Conservation (phyloP, 2,888 invertebrate genomes). For the Physocephala rufipes region DNA sequence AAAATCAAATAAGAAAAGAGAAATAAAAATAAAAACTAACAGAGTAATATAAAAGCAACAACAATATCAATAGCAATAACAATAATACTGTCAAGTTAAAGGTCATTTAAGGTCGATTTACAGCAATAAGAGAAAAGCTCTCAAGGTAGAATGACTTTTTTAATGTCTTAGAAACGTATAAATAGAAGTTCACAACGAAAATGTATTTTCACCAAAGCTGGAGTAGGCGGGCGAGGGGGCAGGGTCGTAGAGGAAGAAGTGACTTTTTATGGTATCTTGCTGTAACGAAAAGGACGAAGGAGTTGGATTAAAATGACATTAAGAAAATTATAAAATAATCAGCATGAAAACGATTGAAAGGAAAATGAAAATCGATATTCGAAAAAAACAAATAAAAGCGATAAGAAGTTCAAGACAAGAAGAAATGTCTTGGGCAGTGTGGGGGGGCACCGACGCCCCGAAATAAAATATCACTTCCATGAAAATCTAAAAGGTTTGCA, state of each 20-base stretch:
- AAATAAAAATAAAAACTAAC: conserved; percentile 12
- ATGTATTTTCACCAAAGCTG: no score
- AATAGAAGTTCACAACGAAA: background rate
- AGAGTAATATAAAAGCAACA: conserved; percentile 1
- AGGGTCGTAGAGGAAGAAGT: no score
- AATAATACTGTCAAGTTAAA: conserved; percentile 22
- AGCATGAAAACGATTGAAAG: no score
- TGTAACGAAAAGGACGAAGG: background rate
- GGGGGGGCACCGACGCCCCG: background rate
- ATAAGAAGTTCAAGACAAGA: no score
- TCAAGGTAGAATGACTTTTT: conserved; percentile 27
- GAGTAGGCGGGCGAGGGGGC: no score
- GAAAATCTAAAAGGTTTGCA: no score
- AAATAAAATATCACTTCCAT: no score
- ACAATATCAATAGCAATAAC: conserved; percentile 24
- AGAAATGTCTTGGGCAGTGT: no score
- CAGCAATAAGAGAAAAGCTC: conserved; percentile 29
- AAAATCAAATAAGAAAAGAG: conserved; percentile 5
- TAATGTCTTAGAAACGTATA: background rate
- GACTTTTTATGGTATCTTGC: background rate
- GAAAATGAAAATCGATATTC: no score
- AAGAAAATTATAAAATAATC: no score
- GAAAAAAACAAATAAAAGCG: no score
- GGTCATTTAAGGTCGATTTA: conserved; percentile 29
- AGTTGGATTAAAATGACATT: no score